phyloP scores from a whole-genome alignment of 2,888 invertebrate species.

The Monochamus alternatus region DNA sequence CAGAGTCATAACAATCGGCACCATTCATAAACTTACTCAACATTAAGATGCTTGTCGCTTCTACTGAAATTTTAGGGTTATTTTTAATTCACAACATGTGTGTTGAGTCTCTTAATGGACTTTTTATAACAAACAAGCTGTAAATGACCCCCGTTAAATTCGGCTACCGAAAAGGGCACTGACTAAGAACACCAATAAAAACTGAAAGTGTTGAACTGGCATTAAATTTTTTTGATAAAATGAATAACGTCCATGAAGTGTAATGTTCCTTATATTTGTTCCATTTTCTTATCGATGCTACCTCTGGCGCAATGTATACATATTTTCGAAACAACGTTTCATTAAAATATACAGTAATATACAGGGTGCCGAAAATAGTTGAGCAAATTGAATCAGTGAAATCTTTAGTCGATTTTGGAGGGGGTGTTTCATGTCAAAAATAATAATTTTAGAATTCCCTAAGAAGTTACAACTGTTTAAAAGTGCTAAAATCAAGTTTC shows the following conservation, averaged over 20 bases:
- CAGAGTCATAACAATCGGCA: constrained; percentile 53
- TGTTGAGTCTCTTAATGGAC: constrained; percentile 34
- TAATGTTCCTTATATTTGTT: no score
- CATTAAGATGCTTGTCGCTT: constrained; percentile 48
- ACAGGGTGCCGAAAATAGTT: no score
- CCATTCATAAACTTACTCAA: constrained; percentile 52
- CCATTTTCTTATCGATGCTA: no score
- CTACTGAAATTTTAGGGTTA: constrained; percentile 49
- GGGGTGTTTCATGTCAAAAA: no score
- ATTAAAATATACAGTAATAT: no score
- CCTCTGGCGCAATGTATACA: no score
- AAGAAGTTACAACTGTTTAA: no score
- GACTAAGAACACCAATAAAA: constrained; percentile 21
- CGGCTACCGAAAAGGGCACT: constrained; percentile 33
- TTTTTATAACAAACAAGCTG: constrained; percentile 38
- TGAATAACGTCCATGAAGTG: neutral
- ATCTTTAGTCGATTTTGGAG: no score
- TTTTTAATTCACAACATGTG: constrained; percentile 52
- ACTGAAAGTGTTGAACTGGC: constrained; percentile 29
- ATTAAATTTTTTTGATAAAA: constrained; percentile 5
- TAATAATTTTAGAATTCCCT: no score
- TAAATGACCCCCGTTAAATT: constrained; percentile 34
- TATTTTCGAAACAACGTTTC: no score
- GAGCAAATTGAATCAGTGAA: no score
- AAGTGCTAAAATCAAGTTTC: no score